Base-by-base conservation (phyloP, 2,113 vertebrate genomes). In the Phalacrocorax brasilianus region DNA sequence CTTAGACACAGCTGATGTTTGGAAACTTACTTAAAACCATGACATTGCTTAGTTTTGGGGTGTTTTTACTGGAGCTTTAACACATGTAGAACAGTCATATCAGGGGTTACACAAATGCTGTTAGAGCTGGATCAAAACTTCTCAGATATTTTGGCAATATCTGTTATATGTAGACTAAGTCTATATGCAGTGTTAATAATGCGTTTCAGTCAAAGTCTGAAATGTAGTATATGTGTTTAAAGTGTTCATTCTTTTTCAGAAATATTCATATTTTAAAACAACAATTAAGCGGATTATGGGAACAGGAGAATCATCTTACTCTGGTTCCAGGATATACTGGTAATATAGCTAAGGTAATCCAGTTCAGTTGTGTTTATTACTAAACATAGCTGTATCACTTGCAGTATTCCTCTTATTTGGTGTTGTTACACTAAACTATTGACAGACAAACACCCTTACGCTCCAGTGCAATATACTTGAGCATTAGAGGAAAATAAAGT, bases 251-350 rank as follows among this genome's bases (percentile, higher is more conserved):
- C 35, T 76, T 83, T 97, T 91, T 49, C 96, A 99, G 99, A 98
- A 99, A 99, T 97, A 98, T 99, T 95, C 96, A 97, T 81, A 97
- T 98, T 97, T 98, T 99, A 98, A 99, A 99, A 97, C 97, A 98
- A 78, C 98, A 98, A 33, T 97, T 99, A 93, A 97, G 96, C 97
- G 98, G 98, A 94, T 97, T 99, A 42, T 99, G 98, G 99, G 97
- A 98, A 84, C 98, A 99, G 72, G 98, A 98, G 91, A 97, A 97
- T 87, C 97, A 95, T 90, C 97, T 99, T 93, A 98, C 97, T 97
- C 98, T 97, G 93, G 98, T 98, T 97, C 98, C 98, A 83, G 98
- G 98, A 98, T 97, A 98, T 97, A 98, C 98, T 97, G 98, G 98
- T 98, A 98, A 98, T 95, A 97, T 98, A 94, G 98, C 98, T 97